Evolutionary conservation across 2,888 invertebrate species (phyloP).

Genomic region (Conops quadrifasciatus): DNA sequence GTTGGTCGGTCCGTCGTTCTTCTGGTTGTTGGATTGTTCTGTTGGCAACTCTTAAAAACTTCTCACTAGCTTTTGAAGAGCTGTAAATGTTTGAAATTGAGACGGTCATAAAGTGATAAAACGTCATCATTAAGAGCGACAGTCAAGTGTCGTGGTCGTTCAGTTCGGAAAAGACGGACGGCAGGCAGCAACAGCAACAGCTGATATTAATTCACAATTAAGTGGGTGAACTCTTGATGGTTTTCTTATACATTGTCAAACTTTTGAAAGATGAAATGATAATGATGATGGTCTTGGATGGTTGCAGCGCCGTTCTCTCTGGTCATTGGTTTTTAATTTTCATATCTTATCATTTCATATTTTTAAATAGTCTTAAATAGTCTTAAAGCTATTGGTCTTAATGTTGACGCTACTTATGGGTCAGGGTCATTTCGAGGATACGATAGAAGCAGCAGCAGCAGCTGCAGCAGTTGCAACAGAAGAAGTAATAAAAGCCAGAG

Average conservation of each 20-base stretch:
- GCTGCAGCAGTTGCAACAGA: no score
- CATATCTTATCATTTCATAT: no score
- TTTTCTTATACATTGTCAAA: not conserved
- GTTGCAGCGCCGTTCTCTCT: not conserved
- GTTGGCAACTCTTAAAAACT: conserved; percentile 15
- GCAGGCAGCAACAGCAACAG: not conserved
- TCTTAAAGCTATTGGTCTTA: no score
- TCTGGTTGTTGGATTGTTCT: not conserved
- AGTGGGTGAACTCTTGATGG: not conserved
- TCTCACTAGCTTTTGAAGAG: not conserved
- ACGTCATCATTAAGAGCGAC: not conserved
- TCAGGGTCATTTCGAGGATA: no score
- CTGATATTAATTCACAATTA: not conserved
- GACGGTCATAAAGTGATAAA: conserved; percentile 11
- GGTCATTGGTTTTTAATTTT: no score
- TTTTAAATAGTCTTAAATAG: no score
- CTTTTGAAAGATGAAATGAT: no score
- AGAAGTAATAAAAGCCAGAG: no score
- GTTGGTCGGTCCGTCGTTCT: not conserved
- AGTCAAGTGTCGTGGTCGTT: no score
- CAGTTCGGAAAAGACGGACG: not conserved
- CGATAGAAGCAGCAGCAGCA: no score
- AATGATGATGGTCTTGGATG: no score
- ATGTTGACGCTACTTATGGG: no score
- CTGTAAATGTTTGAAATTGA: not conserved